Percentiles rank a stretch among this genome's conserved stretches.
These are phyloP conservation scores for Zaprionus kolodkinae DNA, from an alignment of 1,140 invertebrate genomes.

Conservation along the genomic window DNA sequence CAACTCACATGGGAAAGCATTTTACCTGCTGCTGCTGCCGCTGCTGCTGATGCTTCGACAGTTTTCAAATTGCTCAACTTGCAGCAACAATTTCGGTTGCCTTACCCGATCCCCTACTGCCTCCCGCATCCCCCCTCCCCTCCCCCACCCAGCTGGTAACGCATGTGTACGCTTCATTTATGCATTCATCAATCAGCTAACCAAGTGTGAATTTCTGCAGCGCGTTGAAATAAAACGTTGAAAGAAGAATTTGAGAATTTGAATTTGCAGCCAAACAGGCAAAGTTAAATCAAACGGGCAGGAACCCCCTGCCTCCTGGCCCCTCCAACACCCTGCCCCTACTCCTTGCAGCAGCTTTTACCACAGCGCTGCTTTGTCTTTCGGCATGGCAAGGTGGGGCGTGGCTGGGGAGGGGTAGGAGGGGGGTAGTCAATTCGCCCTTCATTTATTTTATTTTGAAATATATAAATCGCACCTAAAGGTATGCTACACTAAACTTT, in stretches of 20 bases:
- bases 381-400: constrained; percentile 20
- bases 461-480: constrained; percentile 82
- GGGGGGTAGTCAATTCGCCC: constrained; percentile 48
- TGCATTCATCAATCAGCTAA: constrained; percentile 84
- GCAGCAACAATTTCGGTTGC: constrained; percentile 40
- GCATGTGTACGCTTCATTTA: constrained; percentile 83
- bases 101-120: neutral
- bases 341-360: neutral
- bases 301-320: neutral
- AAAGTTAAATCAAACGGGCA: constrained; percentile 34
- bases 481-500: constrained; percentile 82
- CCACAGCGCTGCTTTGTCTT: constrained; percentile 71
- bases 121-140: no score
- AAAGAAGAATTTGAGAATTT: constrained; percentile 48
- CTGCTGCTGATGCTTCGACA: constrained; percentile 36
- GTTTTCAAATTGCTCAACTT: constrained; percentile 66
- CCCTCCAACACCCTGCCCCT: neutral
- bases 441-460: constrained; percentile 83
- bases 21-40: constrained; percentile 28
- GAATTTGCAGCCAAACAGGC: constrained; percentile 58
- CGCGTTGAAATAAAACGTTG: constrained; percentile 78
- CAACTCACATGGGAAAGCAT: neutral
- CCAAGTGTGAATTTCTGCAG: constrained; percentile 83
- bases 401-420: neutral
- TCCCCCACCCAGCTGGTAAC: constrained; percentile 31